Base-by-base conservation (phyloP, 2,797 vertebrate species). In the Telmatherina bonti region DNA sequence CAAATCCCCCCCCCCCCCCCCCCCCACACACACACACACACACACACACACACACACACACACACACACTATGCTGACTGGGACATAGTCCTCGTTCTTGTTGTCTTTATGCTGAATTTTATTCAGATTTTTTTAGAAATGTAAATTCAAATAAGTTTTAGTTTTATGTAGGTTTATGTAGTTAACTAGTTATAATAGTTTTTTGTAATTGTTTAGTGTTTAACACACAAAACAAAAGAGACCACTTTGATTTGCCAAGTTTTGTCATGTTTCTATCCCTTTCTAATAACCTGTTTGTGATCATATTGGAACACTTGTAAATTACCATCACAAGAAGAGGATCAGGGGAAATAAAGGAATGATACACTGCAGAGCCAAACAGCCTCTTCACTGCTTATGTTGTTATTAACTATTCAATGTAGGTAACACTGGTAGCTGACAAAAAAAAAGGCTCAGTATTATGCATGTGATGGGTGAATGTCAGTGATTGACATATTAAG, bases 241-340 rank as follows among this genome's bases (percentile, higher is more conserved):
- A 22, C 4, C 49, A 24, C 49, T 51, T 12, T 49, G 8, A 1
- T 58, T 71, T 62, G 15, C 22, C 9, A 26, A 24, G 22, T 51
- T 51, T 24, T 24, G 47, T 24, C 47, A 51, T 24, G 8, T 41
- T 56, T 51, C 1, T 36, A 31, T 45, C 55, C 59, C 53, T 59
- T 60, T 59, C 27, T 22, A 27, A 71, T 36, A 49, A 67, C 72
- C 36, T 72, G 60, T 64, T 79, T 15, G 1, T 52, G n/a, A 51
- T 47, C 43, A 22, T 27, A 67, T 31, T 53, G 12, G 47, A 22
- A 61, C 20, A 53, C 58, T n/a, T 60, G 27, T 55, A 30, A 35
- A 57, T 49, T 66, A 61, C 7, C 35, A 62, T 67, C 61, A 79
- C 62, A 20, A 67, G 61, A 51, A 80, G 64, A 77, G 54, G 30